Conservation (phyloP, 23 tunicate species). For the Clavelina lepadiformis region DNA sequence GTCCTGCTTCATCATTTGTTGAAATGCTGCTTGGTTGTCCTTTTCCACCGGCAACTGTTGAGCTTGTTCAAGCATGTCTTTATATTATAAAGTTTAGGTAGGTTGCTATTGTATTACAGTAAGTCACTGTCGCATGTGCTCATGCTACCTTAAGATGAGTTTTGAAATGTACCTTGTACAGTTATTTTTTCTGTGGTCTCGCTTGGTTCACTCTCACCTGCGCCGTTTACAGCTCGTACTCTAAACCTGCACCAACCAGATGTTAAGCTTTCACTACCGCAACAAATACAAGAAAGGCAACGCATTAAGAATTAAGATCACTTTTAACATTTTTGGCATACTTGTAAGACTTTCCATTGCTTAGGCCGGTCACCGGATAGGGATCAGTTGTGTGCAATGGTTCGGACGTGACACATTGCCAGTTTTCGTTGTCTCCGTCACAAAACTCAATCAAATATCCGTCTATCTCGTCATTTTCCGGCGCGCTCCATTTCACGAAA, state of each 20-base stretch:
- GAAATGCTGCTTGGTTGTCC: too few species aligned
- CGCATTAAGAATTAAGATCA: too few species aligned
- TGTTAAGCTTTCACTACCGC: neutral
- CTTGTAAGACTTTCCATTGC: conserved; percentile 47
- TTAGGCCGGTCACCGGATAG: conserved; percentile 73
- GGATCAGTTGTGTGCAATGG: conserved; percentile 58
- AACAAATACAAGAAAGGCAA: neutral
- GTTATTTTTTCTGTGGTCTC: conserved; percentile 32
- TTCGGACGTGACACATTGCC: conserved; percentile 43
- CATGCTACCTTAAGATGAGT: too few species aligned
- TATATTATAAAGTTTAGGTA: too few species aligned
- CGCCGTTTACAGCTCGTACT: conserved; percentile 43
- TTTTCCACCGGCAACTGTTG: too few species aligned
- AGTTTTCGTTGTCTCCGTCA: conserved; percentile 31
- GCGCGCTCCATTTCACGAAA: conserved; percentile 41
- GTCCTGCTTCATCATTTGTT: too few species aligned
- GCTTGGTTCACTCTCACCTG: conserved; percentile 58
- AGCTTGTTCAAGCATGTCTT: too few species aligned
- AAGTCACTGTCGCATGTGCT: too few species aligned
- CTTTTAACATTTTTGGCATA: neutral
- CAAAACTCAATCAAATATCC: conserved; percentile 73
- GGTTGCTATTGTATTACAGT: too few species aligned
- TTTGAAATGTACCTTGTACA: conserved; percentile 4
- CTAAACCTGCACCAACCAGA: conserved; percentile 44
- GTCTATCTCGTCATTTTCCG: conserved; percentile 37